A percentile compares a stretch with the other conserved stretches of the same genome.
These are phyloP conservation scores for Hoplodrina ambigua DNA, from an alignment of 2,888 invertebrate genomes.

Conservation along the genomic window DNA sequence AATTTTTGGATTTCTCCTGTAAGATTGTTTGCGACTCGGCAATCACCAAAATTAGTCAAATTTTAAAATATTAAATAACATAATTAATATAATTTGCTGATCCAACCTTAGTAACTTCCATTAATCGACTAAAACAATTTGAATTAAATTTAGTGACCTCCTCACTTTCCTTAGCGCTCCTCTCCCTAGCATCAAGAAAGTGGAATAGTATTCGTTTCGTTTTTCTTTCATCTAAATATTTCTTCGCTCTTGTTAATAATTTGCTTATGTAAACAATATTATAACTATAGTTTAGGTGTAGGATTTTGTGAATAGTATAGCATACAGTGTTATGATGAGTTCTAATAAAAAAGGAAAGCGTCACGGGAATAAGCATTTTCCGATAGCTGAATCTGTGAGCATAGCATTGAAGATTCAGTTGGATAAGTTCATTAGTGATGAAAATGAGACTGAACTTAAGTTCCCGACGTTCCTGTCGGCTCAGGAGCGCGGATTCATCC, in stretches of 20 bases:
- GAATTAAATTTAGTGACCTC: not conserved
- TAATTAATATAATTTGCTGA: no score
- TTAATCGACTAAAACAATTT: slow-evolving; percentile 26
- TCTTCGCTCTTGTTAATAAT: slow-evolving; percentile 28
- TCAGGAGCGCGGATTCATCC: slow-evolving; percentile 95
- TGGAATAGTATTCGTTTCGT: slow-evolving; percentile 39
- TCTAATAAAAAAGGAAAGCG: slow-evolving; percentile 85
- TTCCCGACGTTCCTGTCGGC: slow-evolving; percentile 94
- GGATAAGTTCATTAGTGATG: slow-evolving; percentile 86
- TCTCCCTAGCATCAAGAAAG: slow-evolving; percentile 24
- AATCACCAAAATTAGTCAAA: no score
- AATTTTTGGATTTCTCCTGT: not conserved
- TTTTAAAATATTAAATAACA: no score
- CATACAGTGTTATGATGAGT: slow-evolving; percentile 75
- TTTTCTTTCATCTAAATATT: slow-evolving; percentile 48
- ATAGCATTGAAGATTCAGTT: slow-evolving; percentile 87
- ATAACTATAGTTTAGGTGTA: slow-evolving; percentile 34
- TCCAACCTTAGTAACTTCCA: not conserved
- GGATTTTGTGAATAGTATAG: slow-evolving; percentile 23
- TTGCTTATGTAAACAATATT: slow-evolving; percentile 60
- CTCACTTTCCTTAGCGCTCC: not conserved
- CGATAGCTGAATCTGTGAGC: slow-evolving; percentile 87
- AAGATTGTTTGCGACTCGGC: no score
- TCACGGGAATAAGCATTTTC: slow-evolving; percentile 85
- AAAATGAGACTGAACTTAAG: slow-evolving; percentile 87